Evolutionary conservation across 2,888 invertebrate species (phyloP), one percentile per base, ranked within the genome.

Genomic region (Drosophila peninsularis): DNA sequence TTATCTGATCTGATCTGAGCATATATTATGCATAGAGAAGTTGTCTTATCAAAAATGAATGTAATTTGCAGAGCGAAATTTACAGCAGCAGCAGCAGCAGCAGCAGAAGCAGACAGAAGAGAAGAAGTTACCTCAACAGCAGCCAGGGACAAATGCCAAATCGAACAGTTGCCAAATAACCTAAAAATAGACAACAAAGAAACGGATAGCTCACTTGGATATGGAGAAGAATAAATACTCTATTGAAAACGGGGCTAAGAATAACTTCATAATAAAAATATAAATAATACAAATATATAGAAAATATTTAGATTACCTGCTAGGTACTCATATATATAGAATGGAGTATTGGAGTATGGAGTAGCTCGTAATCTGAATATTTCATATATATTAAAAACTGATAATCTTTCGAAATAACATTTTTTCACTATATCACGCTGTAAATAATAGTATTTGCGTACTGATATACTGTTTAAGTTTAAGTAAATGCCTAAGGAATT

Each of bases 91-190:
- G 14, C 32, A 42, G 21, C 11, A 63, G 10, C 17, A 41, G 17
- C 36, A 60, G 19, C 32, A 54, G 50, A 24, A 45, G 19, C 17
- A 63, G 30, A 2, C 34, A 49, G 54, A 58, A 34, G 11, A 44
- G 56, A 67, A 67, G 39, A 11, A 58, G 42, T 19, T 39, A 7
- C 3, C 69, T 5, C n/a, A 52, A 41, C 11, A 58, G 56, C 10
- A 54, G 24, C 13, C 27, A 49, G 62, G 41, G 19, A 5, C 36
- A 21, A 61, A 62, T 62, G 53, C 53, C 63, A 83, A 87, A 62
- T 49, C 76, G 62, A 77, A 84, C 53, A 72, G 61, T 63, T 82
- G 82, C 67, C 75, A 55, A 75, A 85, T 82, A 57, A 82, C 69
- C 69, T 82, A 80, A 62, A 62, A 67, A 49, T 41, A 1, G 6